Conservation (phyloP, 2,797 vertebrate genomes). For the Parauchenoglanis punctatus region DNA sequence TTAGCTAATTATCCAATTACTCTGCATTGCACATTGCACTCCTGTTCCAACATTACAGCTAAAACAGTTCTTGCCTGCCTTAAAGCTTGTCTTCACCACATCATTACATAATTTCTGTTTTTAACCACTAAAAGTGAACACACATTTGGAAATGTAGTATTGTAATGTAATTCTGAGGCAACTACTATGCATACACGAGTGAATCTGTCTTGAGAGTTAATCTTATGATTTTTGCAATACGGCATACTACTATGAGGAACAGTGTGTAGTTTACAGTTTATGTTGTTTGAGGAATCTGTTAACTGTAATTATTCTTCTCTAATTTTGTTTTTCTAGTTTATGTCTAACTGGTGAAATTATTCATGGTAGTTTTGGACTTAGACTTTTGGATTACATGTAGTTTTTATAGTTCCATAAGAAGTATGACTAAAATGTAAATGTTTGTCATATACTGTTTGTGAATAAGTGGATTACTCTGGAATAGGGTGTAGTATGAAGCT, state of each 20-base stretch:
- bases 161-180: background rate
- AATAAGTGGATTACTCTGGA: background rate
- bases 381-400: background rate
- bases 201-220: background rate
- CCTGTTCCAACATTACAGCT: background rate
- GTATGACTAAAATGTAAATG: no score
- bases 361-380: background rate
- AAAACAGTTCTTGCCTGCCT: background rate
- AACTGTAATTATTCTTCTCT: background rate
- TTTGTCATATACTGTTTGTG: background rate
- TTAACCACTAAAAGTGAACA: constrained; percentile 1
- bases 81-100: background rate
- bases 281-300: background rate
- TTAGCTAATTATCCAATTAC: constrained; percentile 17
- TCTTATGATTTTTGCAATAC: background rate
- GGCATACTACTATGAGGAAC: no score
- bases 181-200: background rate
- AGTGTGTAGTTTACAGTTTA: background rate
- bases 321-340: background rate
- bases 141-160: background rate
- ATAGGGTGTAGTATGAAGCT: background rate
- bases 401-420: background rate
- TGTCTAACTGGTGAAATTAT: background rate
- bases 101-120: background rate
- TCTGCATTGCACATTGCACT: background rate